Evolutionary conservation across 2,888 invertebrate genomes (phyloP).

Genomic region (Epinotia brunnichana): DNA sequence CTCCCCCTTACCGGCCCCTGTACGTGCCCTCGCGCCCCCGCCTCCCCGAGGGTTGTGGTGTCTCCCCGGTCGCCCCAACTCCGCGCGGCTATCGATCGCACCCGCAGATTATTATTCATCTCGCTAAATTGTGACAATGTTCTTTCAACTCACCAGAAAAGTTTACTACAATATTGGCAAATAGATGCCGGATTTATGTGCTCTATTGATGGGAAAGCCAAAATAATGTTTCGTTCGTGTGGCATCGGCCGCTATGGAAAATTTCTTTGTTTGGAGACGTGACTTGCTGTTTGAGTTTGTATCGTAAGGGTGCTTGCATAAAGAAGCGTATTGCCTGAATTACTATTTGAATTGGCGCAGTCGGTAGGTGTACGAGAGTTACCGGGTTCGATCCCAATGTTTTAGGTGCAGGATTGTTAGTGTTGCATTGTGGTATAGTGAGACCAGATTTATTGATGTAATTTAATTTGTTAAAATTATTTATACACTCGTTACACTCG

Average conservation of each 20-base stretch:
- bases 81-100: slow-evolving; percentile 76
- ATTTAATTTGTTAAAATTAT: too few relatives aligned
- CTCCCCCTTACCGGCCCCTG: slow-evolving; percentile 48
- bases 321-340: background rate
- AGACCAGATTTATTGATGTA: too few relatives aligned
- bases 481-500: too few relatives aligned
- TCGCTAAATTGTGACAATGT: slow-evolving; percentile 67
- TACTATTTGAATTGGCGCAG: background rate
- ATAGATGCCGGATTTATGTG: slow-evolving; percentile 12
- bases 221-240: slow-evolving; percentile 6
- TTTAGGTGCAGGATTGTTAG: background rate
- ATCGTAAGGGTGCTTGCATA: background rate
- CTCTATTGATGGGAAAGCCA: slow-evolving; percentile 2
- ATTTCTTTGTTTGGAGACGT: slow-evolving; percentile 21
- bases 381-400: background rate
- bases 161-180: slow-evolving; percentile 30
- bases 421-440: background rate
- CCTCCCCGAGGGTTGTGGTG: slow-evolving; percentile 48
- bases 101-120: slow-evolving; percentile 78
- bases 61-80: slow-evolving; percentile 51
- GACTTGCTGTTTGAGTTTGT: background rate
- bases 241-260: slow-evolving; percentile 4
- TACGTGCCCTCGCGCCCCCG: slow-evolving; percentile 53
- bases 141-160: slow-evolving; percentile 48
- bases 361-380: background rate